Conservation (phyloP, 1,140 invertebrate species). For the Zaprionus taronus region DNA sequence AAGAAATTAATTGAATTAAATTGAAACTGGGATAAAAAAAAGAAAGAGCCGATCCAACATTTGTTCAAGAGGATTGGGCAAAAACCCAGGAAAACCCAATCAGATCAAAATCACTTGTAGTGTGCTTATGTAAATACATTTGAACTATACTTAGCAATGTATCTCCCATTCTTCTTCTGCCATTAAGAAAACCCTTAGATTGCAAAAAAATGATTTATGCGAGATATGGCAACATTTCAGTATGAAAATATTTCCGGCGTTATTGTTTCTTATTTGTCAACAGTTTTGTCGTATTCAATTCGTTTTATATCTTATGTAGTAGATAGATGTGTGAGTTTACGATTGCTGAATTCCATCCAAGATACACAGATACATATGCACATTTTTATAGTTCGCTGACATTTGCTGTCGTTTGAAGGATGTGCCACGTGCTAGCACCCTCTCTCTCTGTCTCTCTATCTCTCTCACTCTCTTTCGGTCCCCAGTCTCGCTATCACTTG, state of each 20-base stretch:
- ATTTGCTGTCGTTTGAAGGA: conserved; percentile 71
- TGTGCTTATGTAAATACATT: too few species aligned
- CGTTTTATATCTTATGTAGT: conserved; percentile 26
- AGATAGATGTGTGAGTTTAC: conserved; percentile 35
- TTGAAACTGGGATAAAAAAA: too few species aligned
- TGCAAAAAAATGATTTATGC: neutral
- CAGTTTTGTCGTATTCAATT: conserved; percentile 39
- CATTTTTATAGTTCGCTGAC: conserved; percentile 72
- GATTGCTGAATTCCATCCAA: conserved; percentile 35
- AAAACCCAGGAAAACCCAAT: too few species aligned
- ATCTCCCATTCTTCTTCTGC: neutral
- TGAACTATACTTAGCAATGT: neutral
- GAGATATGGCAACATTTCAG: neutral
- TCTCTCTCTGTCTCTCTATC: neutral
- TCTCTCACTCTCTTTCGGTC: neutral
- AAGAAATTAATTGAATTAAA: too few species aligned
- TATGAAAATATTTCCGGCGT: neutral
- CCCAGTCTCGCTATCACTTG: neutral
- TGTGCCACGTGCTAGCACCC: conserved; percentile 4
- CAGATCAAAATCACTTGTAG: too few species aligned
- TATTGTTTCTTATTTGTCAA: conserved; percentile 21
- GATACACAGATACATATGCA: conserved; percentile 39
- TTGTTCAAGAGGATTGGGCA: too few species aligned
- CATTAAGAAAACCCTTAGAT: neutral
- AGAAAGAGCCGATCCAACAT: too few species aligned